A percentile compares a stretch with the other conserved stretches of the same genome.
These are phyloP conservation scores for Drosophila lacteicornis DNA, from an alignment of 1,140 invertebrate genomes.

Conservation along the genomic window DNA sequence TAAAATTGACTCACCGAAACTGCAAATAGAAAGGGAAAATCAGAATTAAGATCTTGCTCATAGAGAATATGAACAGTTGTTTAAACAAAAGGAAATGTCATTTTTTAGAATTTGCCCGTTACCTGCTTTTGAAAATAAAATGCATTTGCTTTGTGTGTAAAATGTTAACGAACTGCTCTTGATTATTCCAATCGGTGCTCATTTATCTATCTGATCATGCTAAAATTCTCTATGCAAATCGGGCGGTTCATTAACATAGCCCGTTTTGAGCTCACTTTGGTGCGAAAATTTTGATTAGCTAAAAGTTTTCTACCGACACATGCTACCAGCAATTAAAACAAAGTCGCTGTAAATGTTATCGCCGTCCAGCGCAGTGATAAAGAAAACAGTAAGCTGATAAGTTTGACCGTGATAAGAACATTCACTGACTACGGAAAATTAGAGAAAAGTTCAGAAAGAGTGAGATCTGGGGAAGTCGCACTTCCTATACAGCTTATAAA, in stretches of 20 bases:
- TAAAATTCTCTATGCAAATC: constrained; percentile 26
- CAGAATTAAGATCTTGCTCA: constrained; percentile 20
- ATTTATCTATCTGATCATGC: constrained; percentile 30
- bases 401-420: constrained; percentile 18
- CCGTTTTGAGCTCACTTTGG: constrained; percentile 4
- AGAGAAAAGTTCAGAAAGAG: neutral
- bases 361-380: constrained; percentile 18
- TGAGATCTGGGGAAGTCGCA: neutral
- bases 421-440: neutral
- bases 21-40: constrained; percentile 57
- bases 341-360: constrained; percentile 27
- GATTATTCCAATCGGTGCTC: neutral
- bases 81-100: constrained; percentile 26
- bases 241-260: constrained; percentile 26
- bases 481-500: constrained; percentile 8
- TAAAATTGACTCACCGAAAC: constrained; percentile 66
- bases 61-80: constrained; percentile 5
- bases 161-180: neutral
- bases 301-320: neutral
- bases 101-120: constrained; percentile 7
- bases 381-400: constrained; percentile 28
- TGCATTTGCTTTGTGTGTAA: neutral
- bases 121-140: constrained; percentile 2
- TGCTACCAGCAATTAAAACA: constrained; percentile 32
- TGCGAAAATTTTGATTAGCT: constrained; percentile 1